Conservation (phyloP, 1,140 invertebrate genomes). For the Trachymyrmex septentrionalis region DNA sequence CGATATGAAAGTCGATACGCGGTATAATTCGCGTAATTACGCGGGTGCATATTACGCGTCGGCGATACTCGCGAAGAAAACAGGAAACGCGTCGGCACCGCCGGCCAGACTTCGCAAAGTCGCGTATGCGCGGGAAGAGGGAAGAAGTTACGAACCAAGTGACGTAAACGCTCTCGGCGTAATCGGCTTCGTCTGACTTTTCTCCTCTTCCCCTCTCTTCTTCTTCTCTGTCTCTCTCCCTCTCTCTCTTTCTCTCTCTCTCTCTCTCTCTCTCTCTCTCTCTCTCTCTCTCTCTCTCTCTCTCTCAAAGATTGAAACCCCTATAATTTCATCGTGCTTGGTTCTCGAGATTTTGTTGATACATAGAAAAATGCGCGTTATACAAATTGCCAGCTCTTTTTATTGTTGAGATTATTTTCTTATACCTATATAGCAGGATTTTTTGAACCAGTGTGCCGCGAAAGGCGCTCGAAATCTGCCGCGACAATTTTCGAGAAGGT, state of each 20-base stretch:
- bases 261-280: neutral
- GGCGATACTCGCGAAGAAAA: slow-evolving; percentile 59
- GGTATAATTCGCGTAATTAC: slow-evolving; percentile 71
- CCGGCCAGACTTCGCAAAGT: slow-evolving; percentile 15
- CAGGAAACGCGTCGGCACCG: slow-evolving; percentile 54
- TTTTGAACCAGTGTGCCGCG: too few relatives aligned
- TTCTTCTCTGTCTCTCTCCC: too few relatives aligned
- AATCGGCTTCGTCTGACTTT: neutral
- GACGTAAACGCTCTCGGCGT: slow-evolving; percentile 43
- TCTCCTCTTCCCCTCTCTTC: neutral
- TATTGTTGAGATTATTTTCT: slow-evolving; percentile 8
- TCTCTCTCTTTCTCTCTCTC: neutral
- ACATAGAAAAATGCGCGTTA: neutral
- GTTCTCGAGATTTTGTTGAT: neutral
- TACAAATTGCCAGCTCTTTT: neutral
- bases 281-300: neutral
- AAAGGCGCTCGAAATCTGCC: too few relatives aligned
- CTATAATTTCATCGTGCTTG: slow-evolving; percentile 19
- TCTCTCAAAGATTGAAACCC: neutral
- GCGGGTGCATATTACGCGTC: slow-evolving; percentile 49
- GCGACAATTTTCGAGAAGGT: too few relatives aligned
- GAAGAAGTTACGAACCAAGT: slow-evolving; percentile 10
- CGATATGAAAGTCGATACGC: slow-evolving; percentile 28
- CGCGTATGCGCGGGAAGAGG: neutral
- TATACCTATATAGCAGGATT: too few relatives aligned